Evolutionary conservation across 2,797 vertebrate species (phyloP).

Genomic region (Cirrhinus mrigala): DNA sequence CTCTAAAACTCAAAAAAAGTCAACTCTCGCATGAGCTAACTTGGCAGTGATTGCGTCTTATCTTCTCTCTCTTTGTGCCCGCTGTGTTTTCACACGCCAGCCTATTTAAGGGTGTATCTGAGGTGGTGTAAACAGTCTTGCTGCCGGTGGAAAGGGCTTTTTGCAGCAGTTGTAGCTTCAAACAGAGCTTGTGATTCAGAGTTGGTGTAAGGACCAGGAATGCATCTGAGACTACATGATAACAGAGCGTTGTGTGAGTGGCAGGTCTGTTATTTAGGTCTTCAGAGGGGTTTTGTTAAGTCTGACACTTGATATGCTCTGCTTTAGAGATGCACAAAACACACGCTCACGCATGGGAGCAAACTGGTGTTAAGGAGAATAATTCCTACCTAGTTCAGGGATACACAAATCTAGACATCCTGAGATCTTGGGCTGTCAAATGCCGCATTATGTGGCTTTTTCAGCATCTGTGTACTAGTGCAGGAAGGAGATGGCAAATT

Average conservation of each 20-base stretch:
- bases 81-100: slow-evolving; percentile 12
- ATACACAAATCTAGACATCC: neutral
- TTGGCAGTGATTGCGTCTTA: slow-evolving; percentile 26
- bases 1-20: neutral
- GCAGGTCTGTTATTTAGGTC: slow-evolving; percentile 57
- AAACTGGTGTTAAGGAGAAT: neutral
- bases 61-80: slow-evolving; percentile 29
- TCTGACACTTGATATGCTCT: slow-evolving; percentile 54
- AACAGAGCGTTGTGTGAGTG: slow-evolving; percentile 61
- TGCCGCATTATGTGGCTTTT: neutral
- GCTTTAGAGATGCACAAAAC: slow-evolving; percentile 33
- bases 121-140: slow-evolving; percentile 56
- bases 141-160: slow-evolving; percentile 63
- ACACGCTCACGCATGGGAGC: slow-evolving; percentile 5
- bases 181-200: slow-evolving; percentile 65
- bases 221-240: slow-evolving; percentile 65
- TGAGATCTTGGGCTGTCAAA: slow-evolving; percentile 25
- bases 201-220: slow-evolving; percentile 65
- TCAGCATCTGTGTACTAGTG: neutral
- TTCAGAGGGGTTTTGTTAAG: slow-evolving; percentile 47
- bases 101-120: slow-evolving; percentile 32
- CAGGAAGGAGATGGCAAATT: neutral
- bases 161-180: slow-evolving; percentile 68
- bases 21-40: slow-evolving; percentile 1
- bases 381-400: neutral